Base-by-base conservation (phyloP, 1,140 invertebrate species). In the Notospermus geniculatus region DNA sequence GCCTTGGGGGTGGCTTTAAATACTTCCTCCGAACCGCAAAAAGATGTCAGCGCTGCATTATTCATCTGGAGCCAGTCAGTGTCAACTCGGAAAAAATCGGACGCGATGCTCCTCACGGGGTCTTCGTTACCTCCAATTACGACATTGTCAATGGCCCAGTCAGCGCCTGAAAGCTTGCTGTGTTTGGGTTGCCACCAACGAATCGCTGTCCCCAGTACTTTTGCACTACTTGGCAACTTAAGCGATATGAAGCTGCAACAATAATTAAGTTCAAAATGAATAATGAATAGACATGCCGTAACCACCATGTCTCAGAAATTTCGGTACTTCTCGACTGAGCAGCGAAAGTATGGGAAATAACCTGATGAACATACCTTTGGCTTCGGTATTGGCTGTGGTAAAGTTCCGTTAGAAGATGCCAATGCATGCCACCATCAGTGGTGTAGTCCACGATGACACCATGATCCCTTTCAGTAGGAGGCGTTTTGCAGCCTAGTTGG, bases 81-180 rank as follows among this genome's bases (percentile, higher is more conserved):
- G 5, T 29, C n/a, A 19, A 19, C 25, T 5, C 13, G 28, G 41
- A 27, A 17, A 25, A 58, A 43, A 19, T 63, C 57, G 4, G 54
- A 22, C 23, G 54, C 22, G 13, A 61, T 19, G 45, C 50, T 36
- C 27, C 19, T 55, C 2, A 15, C 15, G 2, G 15, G 19, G n/a
- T 28, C n/a, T 19, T 61, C 58, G 15, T 67, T 63, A n/a, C 77
- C 79, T 22, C 78, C 81, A n/a, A 83, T 76, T 22, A 80, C 67
- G 22, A 84, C 62, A 22, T 75, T 76, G 60, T 84, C 83, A 46
- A 84, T 68, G 9, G 79, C 70, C 83, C 83, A 84, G 68, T 84
- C 82, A 32, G 63, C 63, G 43, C 64, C 70, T n/a, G 73, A 65
- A 2, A 65, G 63, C 17, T 70, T 71, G 39, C 64, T 66, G 53